Conservation (phyloP, 2,797 vertebrate species). For the Psittacula echo region DNA sequence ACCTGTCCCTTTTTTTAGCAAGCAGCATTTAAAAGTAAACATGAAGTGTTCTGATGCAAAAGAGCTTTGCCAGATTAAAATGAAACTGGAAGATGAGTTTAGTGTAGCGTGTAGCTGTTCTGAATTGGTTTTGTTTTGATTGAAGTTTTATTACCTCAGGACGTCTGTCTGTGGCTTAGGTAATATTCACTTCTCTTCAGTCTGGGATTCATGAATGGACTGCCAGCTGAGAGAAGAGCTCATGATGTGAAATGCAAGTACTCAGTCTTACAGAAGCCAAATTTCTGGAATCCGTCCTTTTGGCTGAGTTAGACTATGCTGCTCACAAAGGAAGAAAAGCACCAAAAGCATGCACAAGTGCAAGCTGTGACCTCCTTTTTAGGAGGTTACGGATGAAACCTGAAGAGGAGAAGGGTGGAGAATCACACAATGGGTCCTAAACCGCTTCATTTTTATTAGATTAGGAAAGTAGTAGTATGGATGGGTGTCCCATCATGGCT, state of each 20-base stretch:
- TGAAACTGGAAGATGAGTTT: slow-evolving; percentile 50
- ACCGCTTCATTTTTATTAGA: slow-evolving; percentile 12
- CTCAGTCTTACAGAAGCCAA: neutral
- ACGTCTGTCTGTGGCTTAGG: slow-evolving; percentile 24
- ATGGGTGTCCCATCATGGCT: neutral
- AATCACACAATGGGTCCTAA: neutral
- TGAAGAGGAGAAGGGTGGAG: neutral
- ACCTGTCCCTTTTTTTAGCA: neutral
- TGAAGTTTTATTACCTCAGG: slow-evolving; percentile 60
- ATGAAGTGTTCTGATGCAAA: neutral
- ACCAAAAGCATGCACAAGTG: neutral
- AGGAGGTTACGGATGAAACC: neutral
- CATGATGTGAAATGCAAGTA: neutral
- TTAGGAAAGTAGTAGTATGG: neutral
- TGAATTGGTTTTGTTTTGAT: slow-evolving; percentile 67
- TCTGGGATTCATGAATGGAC: slow-evolving; percentile 18
- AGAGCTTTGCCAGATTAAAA: slow-evolving; percentile 48
- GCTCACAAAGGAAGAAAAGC: neutral
- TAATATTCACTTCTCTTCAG: slow-evolving; percentile 57
- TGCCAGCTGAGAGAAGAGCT: neutral
- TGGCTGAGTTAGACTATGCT: neutral
- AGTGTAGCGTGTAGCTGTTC: slow-evolving; percentile 7
- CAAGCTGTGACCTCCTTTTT: neutral
- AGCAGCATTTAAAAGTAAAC: slow-evolving; percentile 58
- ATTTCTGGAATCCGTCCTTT: slow-evolving; percentile 27